Evolutionary conservation across 2,113 vertebrate genomes (phyloP).

Genomic region (Dipodomys spectabilis): DNA sequence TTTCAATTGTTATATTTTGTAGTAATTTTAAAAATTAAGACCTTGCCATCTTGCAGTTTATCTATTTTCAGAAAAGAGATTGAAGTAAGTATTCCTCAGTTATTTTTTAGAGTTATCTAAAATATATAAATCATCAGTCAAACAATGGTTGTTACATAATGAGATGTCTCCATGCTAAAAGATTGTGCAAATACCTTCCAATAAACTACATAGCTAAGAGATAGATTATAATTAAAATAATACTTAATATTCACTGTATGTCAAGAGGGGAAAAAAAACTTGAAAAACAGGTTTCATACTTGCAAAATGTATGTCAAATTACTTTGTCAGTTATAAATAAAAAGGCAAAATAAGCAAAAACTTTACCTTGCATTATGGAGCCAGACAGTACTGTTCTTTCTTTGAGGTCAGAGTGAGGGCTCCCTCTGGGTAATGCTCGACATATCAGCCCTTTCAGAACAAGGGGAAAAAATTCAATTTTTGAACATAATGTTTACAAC

Average conservation of each 20-base stretch:
- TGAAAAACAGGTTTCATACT: constrained; percentile 63
- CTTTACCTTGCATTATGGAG: constrained; percentile 98
- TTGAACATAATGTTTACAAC: background rate
- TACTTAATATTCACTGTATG: constrained; percentile 16
- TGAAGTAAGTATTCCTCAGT: constrained; percentile 10
- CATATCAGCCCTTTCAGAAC: constrained; percentile 93
- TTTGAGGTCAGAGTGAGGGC: constrained; percentile 94
- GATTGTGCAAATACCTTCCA: background rate
- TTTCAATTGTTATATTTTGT: too few relatives aligned
- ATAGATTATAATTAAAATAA: constrained; percentile 37
- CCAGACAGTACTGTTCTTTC: constrained; percentile 94
- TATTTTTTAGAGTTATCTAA: background rate
- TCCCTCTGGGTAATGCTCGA: constrained; percentile 94
- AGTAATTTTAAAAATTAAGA: background rate
- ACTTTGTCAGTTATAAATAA: constrained; percentile 16
- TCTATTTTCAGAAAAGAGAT: background rate
- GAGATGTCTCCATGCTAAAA: background rate
- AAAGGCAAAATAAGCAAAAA: background rate
- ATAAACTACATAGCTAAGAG: background rate
- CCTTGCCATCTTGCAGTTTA: background rate
- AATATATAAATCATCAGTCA: constrained; percentile 28
- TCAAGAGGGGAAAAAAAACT: constrained; percentile 44
- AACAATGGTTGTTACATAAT: constrained; percentile 6
- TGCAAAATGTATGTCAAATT: constrained; percentile 16
- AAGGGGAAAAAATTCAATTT: constrained; percentile 16